These are phyloP conservation scores for Argopecten irradians DNA, from an alignment of 1,140 invertebrate genomes.

Conservation along the genomic window DNA sequence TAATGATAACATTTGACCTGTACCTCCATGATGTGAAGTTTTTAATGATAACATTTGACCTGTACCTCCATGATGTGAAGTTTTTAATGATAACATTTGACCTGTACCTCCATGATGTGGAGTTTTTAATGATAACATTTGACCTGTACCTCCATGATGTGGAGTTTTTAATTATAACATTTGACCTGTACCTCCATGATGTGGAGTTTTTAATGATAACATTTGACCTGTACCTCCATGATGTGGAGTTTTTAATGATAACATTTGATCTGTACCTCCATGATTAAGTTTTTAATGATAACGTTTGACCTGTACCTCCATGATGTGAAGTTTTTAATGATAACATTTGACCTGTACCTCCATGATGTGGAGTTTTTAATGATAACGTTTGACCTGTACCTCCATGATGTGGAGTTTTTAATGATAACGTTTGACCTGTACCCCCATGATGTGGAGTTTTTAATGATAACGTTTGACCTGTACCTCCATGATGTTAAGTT, in stretches of 20 bases:
- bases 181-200: not conserved
- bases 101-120: not conserved
- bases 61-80: not conserved
- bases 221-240: not conserved
- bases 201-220: not conserved
- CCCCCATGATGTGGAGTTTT: not conserved
- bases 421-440: not conserved
- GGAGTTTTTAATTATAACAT: not conserved
- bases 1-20: not conserved
- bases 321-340: not conserved
- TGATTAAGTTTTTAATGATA: not conserved
- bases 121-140: not conserved
- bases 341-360: not conserved
- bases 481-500: not conserved
- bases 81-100: not conserved
- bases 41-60: not conserved
- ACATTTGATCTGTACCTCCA: not conserved
- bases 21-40: not conserved
- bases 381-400: not conserved
- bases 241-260: not conserved
- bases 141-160: not conserved
- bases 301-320: not conserved
- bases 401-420: not conserved
- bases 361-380: not conserved
- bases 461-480: not conserved